Evolutionary conservation across 1,140 invertebrate genomes (phyloP), one percentile per base, ranked within the genome.

Genomic region (Monomorium pharaonis): DNA sequence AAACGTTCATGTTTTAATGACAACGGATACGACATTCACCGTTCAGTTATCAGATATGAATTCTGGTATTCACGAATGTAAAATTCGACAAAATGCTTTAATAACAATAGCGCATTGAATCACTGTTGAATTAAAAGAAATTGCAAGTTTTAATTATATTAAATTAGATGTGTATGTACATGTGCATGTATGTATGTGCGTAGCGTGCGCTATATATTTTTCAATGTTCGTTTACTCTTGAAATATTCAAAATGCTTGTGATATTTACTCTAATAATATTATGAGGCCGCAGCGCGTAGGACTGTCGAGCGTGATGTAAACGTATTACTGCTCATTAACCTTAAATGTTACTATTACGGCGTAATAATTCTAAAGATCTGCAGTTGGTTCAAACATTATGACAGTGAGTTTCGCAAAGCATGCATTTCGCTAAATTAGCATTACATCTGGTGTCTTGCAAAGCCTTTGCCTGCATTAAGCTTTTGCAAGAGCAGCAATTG

Each of bases 1-100:
- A 75, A 80, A 75, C 83, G 69, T 1, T 24, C 72, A 47, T 58
- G 72, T 60, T 76, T 60, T 84, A 84, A 84, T 84, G 81, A 76
- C 81, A 63, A 84, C 42, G 21, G 10, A 5, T 51, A 58, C 56
- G 10, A 37, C n/a, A 27, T 75, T 84, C 30, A 18, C 49, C 27
- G 21, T 49, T 30, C 54, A n/a, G n/a, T 30, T 33, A 76, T 84
- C 27, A 51, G 70, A 76, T 74, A 76, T 51, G 33, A 83, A 47
- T 83, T 74, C 18, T 12, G 24, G 42, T 30, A 63, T 33, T 62
- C 16, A 51, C 54, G 27, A 76, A 60, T 60, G 18, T 18, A 16
- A 21, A 63, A 63, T 84, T 74, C 14, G 42, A 27, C 33, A 24
- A 37, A 21, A 83, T 42, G 24, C 27, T 27, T 44, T 14, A 84